phyloP scores from a whole-genome alignment of 2,797 vertebrate genomes.

The Rhincodon typus region DNA sequence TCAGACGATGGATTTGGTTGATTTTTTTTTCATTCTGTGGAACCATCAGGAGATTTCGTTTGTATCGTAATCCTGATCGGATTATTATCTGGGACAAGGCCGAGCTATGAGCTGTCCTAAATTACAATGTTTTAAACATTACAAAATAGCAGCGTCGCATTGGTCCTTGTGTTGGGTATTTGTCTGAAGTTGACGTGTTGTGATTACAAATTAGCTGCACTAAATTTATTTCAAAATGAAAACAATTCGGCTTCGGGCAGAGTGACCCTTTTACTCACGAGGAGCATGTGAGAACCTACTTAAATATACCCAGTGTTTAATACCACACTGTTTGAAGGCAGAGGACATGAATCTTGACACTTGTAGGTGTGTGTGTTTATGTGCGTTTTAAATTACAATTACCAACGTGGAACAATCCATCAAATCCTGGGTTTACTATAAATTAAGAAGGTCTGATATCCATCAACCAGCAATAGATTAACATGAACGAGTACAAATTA shows the following conservation, averaged over 20 bases:
- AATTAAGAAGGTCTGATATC: conserved; percentile 68
- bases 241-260: background rate
- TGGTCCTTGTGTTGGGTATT: background rate
- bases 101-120: background rate
- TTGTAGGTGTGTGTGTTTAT: background rate
- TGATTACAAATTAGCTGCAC: conserved; percentile 10
- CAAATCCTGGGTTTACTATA: background rate
- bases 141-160: background rate
- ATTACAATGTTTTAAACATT: background rate
- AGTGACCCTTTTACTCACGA: background rate
- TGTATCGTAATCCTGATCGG: background rate
- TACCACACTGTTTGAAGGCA: background rate
- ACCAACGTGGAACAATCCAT: background rate
- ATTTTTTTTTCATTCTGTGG: background rate
- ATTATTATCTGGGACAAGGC: background rate
- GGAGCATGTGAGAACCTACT: background rate
- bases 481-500: conserved; percentile 78
- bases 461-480: conserved; percentile 73
- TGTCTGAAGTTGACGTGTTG: background rate
- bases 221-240: background rate
- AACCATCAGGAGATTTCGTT: background rate
- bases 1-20: background rate
- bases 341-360: background rate
- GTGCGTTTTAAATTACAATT: background rate
- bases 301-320: background rate